Conservation (phyloP, 1,140 invertebrate genomes). For the Pteromalus puparum region DNA sequence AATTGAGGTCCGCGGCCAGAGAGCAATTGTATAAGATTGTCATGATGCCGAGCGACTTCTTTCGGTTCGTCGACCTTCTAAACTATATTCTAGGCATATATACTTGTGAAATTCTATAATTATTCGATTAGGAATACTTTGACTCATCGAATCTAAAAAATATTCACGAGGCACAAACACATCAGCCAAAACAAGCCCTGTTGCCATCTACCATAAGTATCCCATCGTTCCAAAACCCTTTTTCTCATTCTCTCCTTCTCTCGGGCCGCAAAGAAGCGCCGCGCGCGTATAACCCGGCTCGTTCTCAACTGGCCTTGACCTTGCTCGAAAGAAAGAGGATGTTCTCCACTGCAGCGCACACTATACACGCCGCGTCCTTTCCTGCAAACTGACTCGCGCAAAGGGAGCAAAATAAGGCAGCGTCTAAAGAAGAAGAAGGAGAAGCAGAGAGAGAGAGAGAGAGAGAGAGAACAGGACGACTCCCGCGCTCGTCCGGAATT, state of each 20-base stretch:
- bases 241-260: neutral
- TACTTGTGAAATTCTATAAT: neutral
- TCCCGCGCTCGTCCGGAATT: conserved; percentile 23
- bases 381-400: neutral
- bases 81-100: neutral
- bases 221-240: neutral
- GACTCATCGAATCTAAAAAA: neutral
- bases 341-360: neutral
- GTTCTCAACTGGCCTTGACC: conserved; percentile 14
- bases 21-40: conserved; percentile 27
- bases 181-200: neutral
- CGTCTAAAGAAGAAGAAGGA: neutral
- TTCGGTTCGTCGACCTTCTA: conserved; percentile 19
- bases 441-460: neutral
- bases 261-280: neutral
- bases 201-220: neutral
- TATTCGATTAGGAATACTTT: neutral
- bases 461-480: neutral
- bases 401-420: neutral
- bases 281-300: neutral
- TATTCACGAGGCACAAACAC: neutral
- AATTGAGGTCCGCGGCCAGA: conserved; percentile 26
- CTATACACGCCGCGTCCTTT: neutral
- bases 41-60: neutral
- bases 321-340: conserved; percentile 17